Conservation (phyloP, 35 echinoderm and acorn worm species). For the Lytechinus pictus region DNA sequence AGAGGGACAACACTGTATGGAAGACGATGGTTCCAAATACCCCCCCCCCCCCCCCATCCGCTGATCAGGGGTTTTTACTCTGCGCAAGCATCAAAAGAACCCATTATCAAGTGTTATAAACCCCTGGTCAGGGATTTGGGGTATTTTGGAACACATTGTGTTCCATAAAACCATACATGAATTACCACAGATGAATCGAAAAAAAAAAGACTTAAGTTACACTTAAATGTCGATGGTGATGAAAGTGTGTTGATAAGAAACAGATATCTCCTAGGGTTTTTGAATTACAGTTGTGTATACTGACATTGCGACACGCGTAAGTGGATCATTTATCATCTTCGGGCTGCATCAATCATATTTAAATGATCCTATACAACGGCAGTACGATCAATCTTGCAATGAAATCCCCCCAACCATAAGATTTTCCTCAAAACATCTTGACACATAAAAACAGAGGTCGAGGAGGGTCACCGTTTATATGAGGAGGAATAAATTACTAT, state of each 20-base stretch:
- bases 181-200: too few species aligned
- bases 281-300: conserved; percentile 12
- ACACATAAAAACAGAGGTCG: not conserved
- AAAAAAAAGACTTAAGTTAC: not conserved
- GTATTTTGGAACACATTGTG: too few species aligned
- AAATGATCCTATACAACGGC: not conserved
- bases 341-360: not conserved
- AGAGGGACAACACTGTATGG: too few species aligned
- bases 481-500: too few species aligned
- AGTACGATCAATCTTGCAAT: not conserved
- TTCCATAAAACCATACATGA: too few species aligned
- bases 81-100: too few species aligned
- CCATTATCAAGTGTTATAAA: too few species aligned
- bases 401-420: not conserved
- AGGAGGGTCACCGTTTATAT: not conserved
- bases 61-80: too few species aligned
- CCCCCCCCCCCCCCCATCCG: too few species aligned
- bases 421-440: not conserved
- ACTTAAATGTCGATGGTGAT: not conserved
- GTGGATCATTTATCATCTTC: not conserved
- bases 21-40: too few species aligned
- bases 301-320: conserved; percentile 17
- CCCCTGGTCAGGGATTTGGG: too few species aligned
- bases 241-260: not conserved
- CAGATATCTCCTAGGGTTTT: not conserved